Conservation (phyloP, 2,113 vertebrate species). For the Cheilinus undulatus region DNA sequence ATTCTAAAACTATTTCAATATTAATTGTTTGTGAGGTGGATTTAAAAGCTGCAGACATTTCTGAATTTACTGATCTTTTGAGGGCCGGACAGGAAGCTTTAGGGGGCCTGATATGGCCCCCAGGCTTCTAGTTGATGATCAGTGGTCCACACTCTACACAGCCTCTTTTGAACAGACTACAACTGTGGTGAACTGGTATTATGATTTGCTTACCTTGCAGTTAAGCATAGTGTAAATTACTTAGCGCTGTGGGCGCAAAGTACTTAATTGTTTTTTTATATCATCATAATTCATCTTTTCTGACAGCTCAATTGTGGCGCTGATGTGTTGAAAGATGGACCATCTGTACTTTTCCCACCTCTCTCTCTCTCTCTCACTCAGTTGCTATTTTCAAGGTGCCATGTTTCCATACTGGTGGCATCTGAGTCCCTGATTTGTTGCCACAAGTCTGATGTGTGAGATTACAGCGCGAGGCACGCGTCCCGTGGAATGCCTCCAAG, state of each 20-base stretch:
- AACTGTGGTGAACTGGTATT: no score
- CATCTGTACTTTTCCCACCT: slow-evolving; percentile 67
- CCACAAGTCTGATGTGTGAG: slow-evolving; percentile 59
- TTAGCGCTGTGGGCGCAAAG: slow-evolving; percentile 57
- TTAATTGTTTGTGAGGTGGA: no score
- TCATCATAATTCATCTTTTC: slow-evolving; percentile 72
- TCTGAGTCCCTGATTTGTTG: slow-evolving; percentile 46
- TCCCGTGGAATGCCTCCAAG: slow-evolving; percentile 69
- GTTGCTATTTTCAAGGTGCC: slow-evolving; percentile 58
- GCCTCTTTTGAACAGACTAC: no score
- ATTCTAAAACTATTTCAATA: no score
- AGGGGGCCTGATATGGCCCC: no score
- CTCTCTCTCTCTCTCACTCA: slow-evolving; percentile 4
- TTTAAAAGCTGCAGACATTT: no score
- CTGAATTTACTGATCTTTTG: no score
- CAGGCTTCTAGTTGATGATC: no score
- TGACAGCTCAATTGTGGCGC: slow-evolving; percentile 72
- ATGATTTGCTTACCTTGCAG: slow-evolving; percentile 60
- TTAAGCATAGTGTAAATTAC: slow-evolving; percentile 54
- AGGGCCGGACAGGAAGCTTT: no score
- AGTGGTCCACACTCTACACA: no score
- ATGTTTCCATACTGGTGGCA: slow-evolving; percentile 57
- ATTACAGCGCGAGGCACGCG: slow-evolving; percentile 42
- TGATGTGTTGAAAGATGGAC: slow-evolving; percentile 73
- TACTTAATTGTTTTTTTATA: slow-evolving; percentile 75